Percentiles rank a stretch among this genome's conserved stretches.
These are phyloP conservation scores for Hippopotamus amphibius DNA, from an alignment of 2,113 vertebrate species.

Conservation along the genomic window DNA sequence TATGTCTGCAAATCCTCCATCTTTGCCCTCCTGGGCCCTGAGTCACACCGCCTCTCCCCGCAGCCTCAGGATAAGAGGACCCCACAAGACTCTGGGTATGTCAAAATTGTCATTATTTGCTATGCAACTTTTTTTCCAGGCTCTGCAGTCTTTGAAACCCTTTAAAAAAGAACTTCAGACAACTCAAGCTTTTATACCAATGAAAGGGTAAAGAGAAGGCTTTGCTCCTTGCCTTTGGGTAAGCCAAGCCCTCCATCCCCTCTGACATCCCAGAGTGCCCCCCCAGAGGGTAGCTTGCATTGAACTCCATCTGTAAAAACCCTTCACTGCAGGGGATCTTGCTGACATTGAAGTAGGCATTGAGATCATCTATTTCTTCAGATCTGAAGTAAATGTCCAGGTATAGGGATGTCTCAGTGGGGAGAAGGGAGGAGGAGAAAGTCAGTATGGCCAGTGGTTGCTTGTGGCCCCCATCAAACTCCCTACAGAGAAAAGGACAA, in stretches of 20 bases:
- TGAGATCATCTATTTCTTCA: slow-evolving; percentile 27
- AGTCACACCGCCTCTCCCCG: background rate
- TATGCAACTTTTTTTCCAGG: background rate
- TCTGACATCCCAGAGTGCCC: background rate
- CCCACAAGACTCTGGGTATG: slow-evolving; percentile 40
- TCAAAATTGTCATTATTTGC: slow-evolving; percentile 56
- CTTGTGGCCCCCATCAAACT: slow-evolving; percentile 41
- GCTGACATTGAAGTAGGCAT: slow-evolving; percentile 1
- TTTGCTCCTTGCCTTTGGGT: slow-evolving; percentile 44
- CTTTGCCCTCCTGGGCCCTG: background rate
- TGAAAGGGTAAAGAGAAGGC: slow-evolving; percentile 35
- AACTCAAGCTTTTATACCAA: slow-evolving; percentile 52
- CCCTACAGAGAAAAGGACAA: slow-evolving; percentile 26
- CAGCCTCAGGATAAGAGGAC: background rate
- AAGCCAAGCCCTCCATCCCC: background rate
- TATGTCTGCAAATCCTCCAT: background rate
- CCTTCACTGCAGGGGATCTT: background rate
- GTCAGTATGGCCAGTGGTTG: background rate
- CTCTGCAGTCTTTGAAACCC: slow-evolving; percentile 59
- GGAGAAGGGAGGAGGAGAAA: background rate
- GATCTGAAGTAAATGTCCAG: slow-evolving; percentile 33
- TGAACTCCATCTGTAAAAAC: background rate
- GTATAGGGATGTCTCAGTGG: background rate
- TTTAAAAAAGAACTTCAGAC: slow-evolving; percentile 61
- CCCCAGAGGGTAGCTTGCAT: slow-evolving; percentile 1